These are phyloP conservation scores for Thymelicus sylvestris DNA, from an alignment of 2,888 invertebrate genomes.

Conservation along the genomic window DNA sequence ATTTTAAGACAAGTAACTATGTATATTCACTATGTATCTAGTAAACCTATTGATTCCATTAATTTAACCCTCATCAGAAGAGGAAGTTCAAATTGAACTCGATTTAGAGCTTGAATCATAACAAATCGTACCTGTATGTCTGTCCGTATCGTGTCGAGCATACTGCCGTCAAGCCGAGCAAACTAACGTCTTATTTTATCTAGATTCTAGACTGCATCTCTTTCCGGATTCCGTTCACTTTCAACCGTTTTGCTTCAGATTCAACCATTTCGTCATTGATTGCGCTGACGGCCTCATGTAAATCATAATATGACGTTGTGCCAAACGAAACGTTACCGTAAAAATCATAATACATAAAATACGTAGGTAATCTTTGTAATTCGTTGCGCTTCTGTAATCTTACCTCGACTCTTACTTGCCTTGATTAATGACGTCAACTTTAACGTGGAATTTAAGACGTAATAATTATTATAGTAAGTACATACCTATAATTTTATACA, in stretches of 20 bases:
- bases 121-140: background rate
- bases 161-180: too few species aligned
- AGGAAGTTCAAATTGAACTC: too few species aligned
- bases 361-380: conserved; percentile 13
- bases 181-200: conserved; percentile 38
- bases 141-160: background rate
- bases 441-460: conserved; percentile 14
- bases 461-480: too few species aligned
- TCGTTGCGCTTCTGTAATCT: conserved; percentile 23
- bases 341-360: conserved; percentile 12
- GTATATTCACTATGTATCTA: too few species aligned
- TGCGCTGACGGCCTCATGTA: conserved; percentile 23
- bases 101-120: too few species aligned
- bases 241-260: conserved; percentile 23
- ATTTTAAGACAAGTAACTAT: too few species aligned
- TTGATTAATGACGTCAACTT: conserved; percentile 25
- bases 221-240: conserved; percentile 35
- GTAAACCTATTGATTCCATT: too few species aligned
- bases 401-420: conserved; percentile 7
- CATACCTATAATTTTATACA: too few species aligned
- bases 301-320: conserved; percentile 26
- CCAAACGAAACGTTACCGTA: background rate
- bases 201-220: conserved; percentile 30
- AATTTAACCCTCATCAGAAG: too few species aligned
- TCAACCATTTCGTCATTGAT: conserved; percentile 32